Base-by-base conservation (phyloP, 35 echinoderm and acorn worm genomes). In the Diadema setosum region DNA sequence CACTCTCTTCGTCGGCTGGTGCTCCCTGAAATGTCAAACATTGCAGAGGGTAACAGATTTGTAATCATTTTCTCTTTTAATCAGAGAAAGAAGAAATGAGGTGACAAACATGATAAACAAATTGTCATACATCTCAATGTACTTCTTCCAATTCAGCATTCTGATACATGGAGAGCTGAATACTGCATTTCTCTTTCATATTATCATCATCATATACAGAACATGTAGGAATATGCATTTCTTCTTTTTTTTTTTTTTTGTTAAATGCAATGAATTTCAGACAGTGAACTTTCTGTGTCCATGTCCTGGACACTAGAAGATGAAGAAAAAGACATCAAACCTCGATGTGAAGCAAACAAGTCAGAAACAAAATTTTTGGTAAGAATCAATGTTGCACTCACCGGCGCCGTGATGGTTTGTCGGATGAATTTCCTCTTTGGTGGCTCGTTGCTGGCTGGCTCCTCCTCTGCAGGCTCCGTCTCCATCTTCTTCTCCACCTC, bases 381-480 rank as follows among this genome's bases (percentile, higher is more conserved):
- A 11, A n/a, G 48, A 52, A 52, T 52, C 9, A 11, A 43, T 36
- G 32, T 4, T 2, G 8, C 7, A 39, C 73, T 78, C 44, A 78
- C 73, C 4, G 40, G 73, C 6, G 33, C 35, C 24, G 73, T 78
- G 36, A 78, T 78, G 73, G 73, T 78, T 7, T 44, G 33, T 18
- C 73, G 39, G 2, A 78, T 44, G 21, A 78, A 78, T 41, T 78
- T 78, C n/a, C 40, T 78, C 73, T 44, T 78, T 1, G 73, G 33
- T 11, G 35, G 35, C 37, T 42, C 73, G 24, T 78, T n/a, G 44
- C n/a, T 2, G 21, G 65, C 30, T 16, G 78, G 48, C 31, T 35
- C 52, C 33, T 86, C 65, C 39, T 67, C 65, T 23, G 82, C 74
- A n/a, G 63, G 43, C n/a, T 40, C 83, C 35, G 70, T 42, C 75